Conservation (phyloP, 2,113 vertebrate species). For the Ochotona curzoniae region DNA sequence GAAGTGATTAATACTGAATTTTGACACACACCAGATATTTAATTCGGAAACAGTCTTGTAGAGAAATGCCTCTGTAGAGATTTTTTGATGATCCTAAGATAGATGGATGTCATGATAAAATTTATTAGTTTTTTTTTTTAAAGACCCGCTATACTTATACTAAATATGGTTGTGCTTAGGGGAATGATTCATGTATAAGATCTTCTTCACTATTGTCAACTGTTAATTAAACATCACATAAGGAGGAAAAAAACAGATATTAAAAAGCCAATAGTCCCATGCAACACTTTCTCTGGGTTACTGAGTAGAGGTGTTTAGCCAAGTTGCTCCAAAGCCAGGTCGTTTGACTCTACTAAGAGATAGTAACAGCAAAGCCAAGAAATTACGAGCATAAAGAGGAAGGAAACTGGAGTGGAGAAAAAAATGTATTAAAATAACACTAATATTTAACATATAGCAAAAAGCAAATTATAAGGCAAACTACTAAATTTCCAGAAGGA, state of each 20-base stretch:
- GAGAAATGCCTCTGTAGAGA: background rate
- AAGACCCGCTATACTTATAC: conserved; percentile 25
- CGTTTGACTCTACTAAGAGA: background rate
- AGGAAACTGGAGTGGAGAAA: background rate
- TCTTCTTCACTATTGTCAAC: conserved; percentile 11
- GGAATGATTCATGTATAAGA: background rate
- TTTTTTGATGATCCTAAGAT: conserved; percentile 35
- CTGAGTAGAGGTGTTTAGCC: background rate
- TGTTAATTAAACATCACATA: conserved; percentile 28
- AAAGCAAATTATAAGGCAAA: background rate
- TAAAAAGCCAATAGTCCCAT: background rate
- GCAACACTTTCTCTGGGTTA: background rate
- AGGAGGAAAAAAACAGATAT: conserved; percentile 8
- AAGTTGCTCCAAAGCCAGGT: too few relatives aligned
- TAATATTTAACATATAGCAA: background rate
- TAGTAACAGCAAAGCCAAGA: background rate
- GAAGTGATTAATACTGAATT: background rate
- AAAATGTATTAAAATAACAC: background rate
- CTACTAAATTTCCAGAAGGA: background rate
- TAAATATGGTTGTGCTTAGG: conserved; percentile 35
- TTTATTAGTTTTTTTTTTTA: background rate
- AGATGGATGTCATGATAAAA: conserved; percentile 49
- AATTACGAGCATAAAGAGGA: background rate
- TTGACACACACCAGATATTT: background rate
- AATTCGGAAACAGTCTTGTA: background rate